These are phyloP conservation scores for Dryocosmus kuriphilus DNA, from an alignment of 2,888 invertebrate genomes.

Conservation along the genomic window DNA sequence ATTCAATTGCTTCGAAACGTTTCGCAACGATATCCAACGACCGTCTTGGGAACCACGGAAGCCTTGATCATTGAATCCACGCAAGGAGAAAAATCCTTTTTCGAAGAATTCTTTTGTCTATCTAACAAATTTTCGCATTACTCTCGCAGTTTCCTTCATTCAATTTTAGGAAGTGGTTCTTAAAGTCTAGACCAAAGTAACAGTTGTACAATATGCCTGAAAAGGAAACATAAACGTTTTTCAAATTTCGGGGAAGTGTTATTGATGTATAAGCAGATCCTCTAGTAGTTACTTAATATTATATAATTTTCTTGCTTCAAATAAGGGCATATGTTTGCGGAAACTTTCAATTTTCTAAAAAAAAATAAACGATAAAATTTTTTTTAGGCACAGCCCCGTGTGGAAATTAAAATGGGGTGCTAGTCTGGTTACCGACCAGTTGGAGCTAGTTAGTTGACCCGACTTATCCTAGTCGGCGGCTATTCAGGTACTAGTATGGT, in stretches of 20 bases:
- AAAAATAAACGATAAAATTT: too few species aligned
- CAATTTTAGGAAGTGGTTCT: neutral
- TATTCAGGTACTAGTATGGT: too few species aligned
- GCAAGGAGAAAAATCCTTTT: slow-evolving; percentile 1
- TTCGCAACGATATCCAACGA: neutral
- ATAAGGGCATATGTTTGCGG: too few species aligned
- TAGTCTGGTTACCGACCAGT: too few species aligned
- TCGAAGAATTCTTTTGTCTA: neutral
- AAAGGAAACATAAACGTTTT: neutral
- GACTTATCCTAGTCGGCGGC: too few species aligned
- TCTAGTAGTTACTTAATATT: neutral
- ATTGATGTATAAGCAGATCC: neutral
- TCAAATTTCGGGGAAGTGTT: neutral
- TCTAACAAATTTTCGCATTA: neutral
- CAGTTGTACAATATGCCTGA: neutral
- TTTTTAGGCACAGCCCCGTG: too few species aligned
- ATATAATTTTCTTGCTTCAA: neutral
- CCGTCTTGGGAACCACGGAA: neutral
- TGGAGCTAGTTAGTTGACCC: too few species aligned
- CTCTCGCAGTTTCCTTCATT: neutral
- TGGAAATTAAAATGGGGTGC: too few species aligned
- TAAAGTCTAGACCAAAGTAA: neutral
- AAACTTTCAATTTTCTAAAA: too few species aligned
- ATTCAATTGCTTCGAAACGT: neutral
- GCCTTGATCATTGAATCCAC: slow-evolving; percentile 10